Evolutionary conservation across 2,113 vertebrate species (phyloP), one percentile per base, ranked within the genome.

Genomic region (Rhipidura dahli): DNA sequence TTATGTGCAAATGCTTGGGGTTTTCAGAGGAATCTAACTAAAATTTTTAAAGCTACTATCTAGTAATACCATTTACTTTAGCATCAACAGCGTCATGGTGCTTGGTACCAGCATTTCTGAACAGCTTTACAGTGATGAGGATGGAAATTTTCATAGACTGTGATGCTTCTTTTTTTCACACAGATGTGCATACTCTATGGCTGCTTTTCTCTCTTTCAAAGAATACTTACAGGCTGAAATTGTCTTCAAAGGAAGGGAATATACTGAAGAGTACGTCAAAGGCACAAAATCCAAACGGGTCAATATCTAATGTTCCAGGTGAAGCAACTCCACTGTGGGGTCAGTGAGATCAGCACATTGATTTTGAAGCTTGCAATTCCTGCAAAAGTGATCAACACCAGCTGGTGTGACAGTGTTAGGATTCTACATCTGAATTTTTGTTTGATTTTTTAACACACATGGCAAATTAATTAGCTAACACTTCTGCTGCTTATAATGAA

Each of bases 401-500:
- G 13, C 22, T 91, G 40, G 13, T 78, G 24, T 82, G n/a, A 68
- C 40, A 82, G 22, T 73, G 42, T 65, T 65, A 80, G 7, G 18
- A 78, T 56, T 75, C 61, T 42, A 19, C 27, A 21, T 49, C 45
- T 68, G 31, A 86, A 60, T 27, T 16, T 42, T 60, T 39, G 7
- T 37, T 77, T 83, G 18, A 57, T 44, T 72, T 94, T 91, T 87
- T 60, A 20, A 15, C 40, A 66, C 31, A 37, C 2, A n/a, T 79
- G 89, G 89, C 54, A 77, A 92, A 57, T 40, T 31, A 82, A 61
- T 82, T 80, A 49, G 28, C 40, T 84, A 89, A 79, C 77, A 68
- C 6, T 88, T 88, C 35, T 76, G 7, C 33, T 89, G 20, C 13
- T 69, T 11, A 31, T 64, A 87, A 79, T 54, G 21, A 76, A 54